Base-by-base conservation (phyloP, 2,113 vertebrate species). In the Triplophysa rosa region DNA sequence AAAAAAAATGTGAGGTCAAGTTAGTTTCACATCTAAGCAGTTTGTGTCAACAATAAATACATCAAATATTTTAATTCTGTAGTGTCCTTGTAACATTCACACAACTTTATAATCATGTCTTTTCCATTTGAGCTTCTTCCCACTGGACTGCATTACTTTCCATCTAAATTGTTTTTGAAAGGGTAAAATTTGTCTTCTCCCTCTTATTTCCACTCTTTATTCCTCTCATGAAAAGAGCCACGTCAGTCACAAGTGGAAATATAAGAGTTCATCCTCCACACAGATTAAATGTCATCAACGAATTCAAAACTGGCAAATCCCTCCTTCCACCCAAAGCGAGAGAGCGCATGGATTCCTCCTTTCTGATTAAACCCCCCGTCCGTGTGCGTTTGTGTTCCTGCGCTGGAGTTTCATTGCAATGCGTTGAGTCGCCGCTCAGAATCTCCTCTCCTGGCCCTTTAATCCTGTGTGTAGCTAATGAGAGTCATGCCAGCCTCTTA, bases 241-340 rank as follows among this genome's bases (percentile, higher is more conserved):
- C 88, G 91, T 90, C 93, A 91, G 85, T 93, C 92, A 91, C 80
- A 86, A 86, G 84, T 80, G 72, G 33, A 79, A 89, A 87, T 86
- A 83, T 87, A 86, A 90, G 83, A 86, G 88, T 87, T 90, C 87
- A 87, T 90, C 87, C 88, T 90, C 88, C 83, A 79, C 80, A 88
- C 86, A 92, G 90, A 93, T 92, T 92, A 94, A 89, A 86, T 93
- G 89, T 92, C 90, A 93, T 92, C 91, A 90, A 83, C 80, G 86
- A 84, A 90, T 88, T 86, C 84, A 85, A 85, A 84, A 92, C 85
- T 91, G 84, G 85, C 87, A 93, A 92, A 93, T 91, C 89, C 91
- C 14, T 68, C 81, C 70, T 68, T 78, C 77, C 63, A 40, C 56
- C 64, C 74, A 82, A 83, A 83, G 84, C 79, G 3, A 63, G 85